Percentiles rank a stretch among this genome's conserved stretches.
Conservation (phyloP, 2,113 vertebrate species). For the Notarius quadriscutis region DNA sequence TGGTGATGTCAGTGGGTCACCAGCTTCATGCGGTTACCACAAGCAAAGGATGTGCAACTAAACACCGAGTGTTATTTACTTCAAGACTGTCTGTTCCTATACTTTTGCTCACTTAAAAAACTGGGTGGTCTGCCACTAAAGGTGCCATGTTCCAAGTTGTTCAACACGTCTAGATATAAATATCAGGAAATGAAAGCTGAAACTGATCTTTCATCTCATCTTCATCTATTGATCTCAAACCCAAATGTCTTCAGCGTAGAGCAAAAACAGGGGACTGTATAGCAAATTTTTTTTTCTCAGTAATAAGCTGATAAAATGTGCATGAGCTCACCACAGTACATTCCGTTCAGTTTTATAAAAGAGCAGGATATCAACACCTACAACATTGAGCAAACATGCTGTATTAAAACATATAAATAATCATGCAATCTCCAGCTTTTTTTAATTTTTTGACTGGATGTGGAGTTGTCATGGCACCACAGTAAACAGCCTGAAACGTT, state of each 20-base stretch:
- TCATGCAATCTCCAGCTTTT: slow-evolving; percentile 12
- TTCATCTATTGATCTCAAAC: background rate
- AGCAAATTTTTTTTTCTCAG: background rate
- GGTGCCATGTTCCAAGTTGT: background rate
- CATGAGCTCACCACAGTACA: background rate
- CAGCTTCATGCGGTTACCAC: background rate
- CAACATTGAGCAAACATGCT: background rate
- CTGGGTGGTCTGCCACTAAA: background rate
- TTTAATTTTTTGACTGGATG: slow-evolving; percentile 28
- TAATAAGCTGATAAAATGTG: background rate
- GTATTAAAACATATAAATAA: slow-evolving; percentile 30
- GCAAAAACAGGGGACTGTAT: background rate
- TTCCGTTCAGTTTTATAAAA: background rate
- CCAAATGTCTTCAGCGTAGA: background rate
- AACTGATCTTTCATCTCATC: background rate
- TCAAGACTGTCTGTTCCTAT: background rate
- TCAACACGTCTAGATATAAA: background rate
- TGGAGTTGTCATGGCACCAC: slow-evolving; percentile 28
- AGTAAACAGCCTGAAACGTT: slow-evolving; percentile 33
- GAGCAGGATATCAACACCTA: slow-evolving; percentile 1
- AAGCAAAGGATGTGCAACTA: background rate
- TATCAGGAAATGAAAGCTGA: background rate
- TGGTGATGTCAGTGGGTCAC: no score
- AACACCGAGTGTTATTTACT: background rate
- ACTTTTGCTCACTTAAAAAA: background rate